Evolutionary conservation across 2,888 invertebrate genomes (phyloP), one percentile per base, ranked within the genome.

Genomic region (Caenorhabditis zanzibari): DNA sequence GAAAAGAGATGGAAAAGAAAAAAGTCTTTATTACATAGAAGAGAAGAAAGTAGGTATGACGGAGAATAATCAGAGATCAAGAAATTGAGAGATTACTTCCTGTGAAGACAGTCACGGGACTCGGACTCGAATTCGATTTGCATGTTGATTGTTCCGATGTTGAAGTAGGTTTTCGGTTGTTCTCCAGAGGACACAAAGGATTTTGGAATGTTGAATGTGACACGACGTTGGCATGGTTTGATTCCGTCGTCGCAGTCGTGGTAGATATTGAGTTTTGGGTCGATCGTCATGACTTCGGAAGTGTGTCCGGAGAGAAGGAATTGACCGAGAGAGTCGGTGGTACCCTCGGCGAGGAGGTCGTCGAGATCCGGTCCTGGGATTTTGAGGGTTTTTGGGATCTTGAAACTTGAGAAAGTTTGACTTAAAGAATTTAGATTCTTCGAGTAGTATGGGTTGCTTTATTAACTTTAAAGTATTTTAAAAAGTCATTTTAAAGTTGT

Each of bases 281-380:
- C 89, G 44, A 89, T 89, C 1, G 89, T 89, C 85, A 86, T 86
- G n/a, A 89, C 75, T 79, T 89, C 89, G 2, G 87, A 85, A 61
- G 89, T 87, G 73, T 83, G 86, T 68, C 89, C 89, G 54, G 66
- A 47, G 16, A 90, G 84, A 9, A 87, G 82, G 75, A 90, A 90
- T 38, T 88, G 88, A 7, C 90, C 90, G 2, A 88, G 79, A 49
- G 87, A 87, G 72, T 90, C 88, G 4, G 89, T 89, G 22, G 88
- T 85, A 52, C 88, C 89, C 54, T 90, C 89, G 38, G 89, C 89
- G 26, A 90, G 64, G 3, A 90, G 80, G 56, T 90, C 90, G 58
- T 90, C 90, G 41, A 89, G 85, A 84, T 89, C 89, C 16, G 90
- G 90, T 83, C 90, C 88, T 87, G 24, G 41, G 47, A 38, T 26